Base-by-base conservation (phyloP, 1,140 invertebrate genomes). In the Solen grandis region DNA sequence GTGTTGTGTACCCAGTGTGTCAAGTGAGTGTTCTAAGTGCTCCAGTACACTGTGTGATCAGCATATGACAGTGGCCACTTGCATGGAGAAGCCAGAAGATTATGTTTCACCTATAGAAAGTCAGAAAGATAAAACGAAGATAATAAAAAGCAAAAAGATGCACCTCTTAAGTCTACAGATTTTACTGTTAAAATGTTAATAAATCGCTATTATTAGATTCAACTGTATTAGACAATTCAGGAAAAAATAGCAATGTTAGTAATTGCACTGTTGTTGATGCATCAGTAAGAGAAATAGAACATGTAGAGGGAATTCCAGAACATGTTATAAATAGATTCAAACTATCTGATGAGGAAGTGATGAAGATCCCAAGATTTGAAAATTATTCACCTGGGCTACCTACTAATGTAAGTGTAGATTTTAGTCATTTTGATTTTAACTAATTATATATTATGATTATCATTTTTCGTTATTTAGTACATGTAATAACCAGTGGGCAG, bases 311-410 rank as follows among this genome's bases (percentile, higher is more conserved):
- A 22, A 66, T 90, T 27, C 78, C 85, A 38, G 81, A 86, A 38
- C 63, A 81, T 4, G 83, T 86, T 31, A 87, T 91, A 16, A 63
- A 55, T 35, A 81, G 73, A 41, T 85, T 86, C n/a, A 84, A 89
- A 86, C 83, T 94, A 10, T 90, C 84, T 55, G 25, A 91, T 35
- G 91, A 93, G 8, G 92, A 94, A 87, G 93, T 94, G 50, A 91
- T 87, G 87, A 83, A 85, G 29, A 82, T 94, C 60, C 91, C 93
- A 5, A 91, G 89, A 84, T 94, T 94, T 92, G 73, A 89, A 66
- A 92, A 94, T 83, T 94, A 94, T 86, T 25, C 87, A 5, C 79
- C 85, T 31, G 94, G 93, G 55, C 75, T 80, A 50, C 91, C 90
- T 35, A 92, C 88, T 31, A 93, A 88, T 72, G 91, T 92, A 87